phyloP scores from a whole-genome alignment of 37 sponge, comb jelly and placozoan species.

The Chondrilla cf. caribensis region DNA sequence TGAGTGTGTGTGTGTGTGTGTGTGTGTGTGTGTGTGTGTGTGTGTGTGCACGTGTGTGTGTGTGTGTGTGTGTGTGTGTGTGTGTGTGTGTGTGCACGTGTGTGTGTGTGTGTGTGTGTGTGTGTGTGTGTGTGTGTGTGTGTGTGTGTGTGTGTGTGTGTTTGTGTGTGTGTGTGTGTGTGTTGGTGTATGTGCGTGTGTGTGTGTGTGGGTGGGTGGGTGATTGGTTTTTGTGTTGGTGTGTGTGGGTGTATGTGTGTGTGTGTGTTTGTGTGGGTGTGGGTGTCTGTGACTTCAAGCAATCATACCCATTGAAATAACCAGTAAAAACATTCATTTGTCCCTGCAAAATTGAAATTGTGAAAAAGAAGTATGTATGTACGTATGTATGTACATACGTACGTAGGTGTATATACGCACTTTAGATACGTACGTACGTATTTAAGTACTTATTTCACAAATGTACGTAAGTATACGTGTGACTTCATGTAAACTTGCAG shows the following conservation, averaged over 20 bases:
- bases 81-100: not conserved
- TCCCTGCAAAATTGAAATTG: no score
- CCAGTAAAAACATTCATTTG: no score
- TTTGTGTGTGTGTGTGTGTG: not conserved
- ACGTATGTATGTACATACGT: not conserved
- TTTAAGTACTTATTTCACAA: not conserved
- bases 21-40: constrained; percentile 21
- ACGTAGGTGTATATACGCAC: not conserved
- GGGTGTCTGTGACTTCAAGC: no score
- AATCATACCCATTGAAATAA: no score
- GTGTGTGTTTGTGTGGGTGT: no score
- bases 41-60: constrained; percentile 9
- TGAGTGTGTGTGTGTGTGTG: constrained; percentile 15
- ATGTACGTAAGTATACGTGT: no score
- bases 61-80: constrained; percentile 27
- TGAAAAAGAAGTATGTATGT: no score
- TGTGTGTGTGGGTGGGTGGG: no score
- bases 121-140: not conserved
- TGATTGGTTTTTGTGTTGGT: not conserved
- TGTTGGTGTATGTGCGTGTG: not conserved
- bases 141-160: not conserved
- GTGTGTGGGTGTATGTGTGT: not conserved
- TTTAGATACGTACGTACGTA: not conserved
- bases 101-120: constrained; percentile 14
- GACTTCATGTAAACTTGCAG: no score